A percentile compares a stretch with the other conserved stretches of the same genome.
Conservation (phyloP, 2,888 invertebrate genomes). For the Meghimatium bilineatum region DNA sequence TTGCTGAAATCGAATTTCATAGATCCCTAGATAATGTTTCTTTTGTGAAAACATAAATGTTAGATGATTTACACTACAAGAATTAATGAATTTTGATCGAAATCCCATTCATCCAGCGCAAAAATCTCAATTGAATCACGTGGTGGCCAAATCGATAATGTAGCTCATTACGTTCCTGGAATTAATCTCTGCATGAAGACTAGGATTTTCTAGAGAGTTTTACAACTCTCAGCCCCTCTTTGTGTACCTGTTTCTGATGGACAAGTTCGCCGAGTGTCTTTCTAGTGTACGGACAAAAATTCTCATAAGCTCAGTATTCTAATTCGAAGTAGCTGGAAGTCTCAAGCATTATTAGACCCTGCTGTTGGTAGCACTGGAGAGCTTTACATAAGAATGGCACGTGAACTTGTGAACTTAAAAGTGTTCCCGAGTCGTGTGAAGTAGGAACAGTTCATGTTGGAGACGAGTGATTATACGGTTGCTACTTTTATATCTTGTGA, state of each 20-base stretch:
- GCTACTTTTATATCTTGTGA: too few species aligned
- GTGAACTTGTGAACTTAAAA: neutral
- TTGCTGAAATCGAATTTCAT: too few species aligned
- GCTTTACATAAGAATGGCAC: neutral
- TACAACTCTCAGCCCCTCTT: neutral
- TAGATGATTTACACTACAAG: neutral
- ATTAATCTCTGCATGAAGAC: neutral
- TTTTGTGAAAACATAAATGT: neutral
- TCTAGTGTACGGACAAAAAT: neutral
- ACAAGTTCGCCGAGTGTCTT: neutral
- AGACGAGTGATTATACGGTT: neutral
- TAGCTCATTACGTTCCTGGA: neutral
- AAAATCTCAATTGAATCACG: neutral
- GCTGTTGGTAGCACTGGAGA: neutral
- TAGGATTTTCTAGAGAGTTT: neutral
- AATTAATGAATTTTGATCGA: neutral
- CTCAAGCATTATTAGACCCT: neutral
- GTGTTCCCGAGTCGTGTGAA: neutral
- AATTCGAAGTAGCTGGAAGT: neutral
- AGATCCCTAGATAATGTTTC: neutral
- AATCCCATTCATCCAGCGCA: neutral
- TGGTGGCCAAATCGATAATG: neutral
- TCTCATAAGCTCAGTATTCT: neutral
- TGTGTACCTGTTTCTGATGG: neutral
- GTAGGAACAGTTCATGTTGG: neutral